These are phyloP conservation scores for Microctonus brassicae DNA, from an alignment of 2,888 invertebrate genomes.

Conservation along the genomic window DNA sequence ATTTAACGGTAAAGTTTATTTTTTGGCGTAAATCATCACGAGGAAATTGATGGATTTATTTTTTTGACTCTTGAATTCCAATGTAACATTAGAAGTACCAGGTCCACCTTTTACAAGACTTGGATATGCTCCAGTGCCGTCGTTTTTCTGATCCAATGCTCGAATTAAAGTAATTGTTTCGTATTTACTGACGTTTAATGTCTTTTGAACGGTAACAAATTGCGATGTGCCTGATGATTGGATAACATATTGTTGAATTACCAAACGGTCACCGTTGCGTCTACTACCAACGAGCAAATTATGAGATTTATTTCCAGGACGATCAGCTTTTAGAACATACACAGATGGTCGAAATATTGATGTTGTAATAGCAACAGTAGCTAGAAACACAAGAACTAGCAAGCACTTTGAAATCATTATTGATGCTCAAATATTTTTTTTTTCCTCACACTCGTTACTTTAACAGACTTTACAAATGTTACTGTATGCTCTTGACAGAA, in stretches of 20 bases:
- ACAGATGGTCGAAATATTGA: not conserved
- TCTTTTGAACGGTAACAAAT: conserved; percentile 49
- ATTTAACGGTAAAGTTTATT: not conserved
- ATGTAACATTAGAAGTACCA: conserved; percentile 54
- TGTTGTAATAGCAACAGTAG: conserved; percentile 10
- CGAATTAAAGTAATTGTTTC: conserved; percentile 61
- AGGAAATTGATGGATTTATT: conserved; percentile 66
- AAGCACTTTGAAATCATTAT: no score
- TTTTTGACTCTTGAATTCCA: conserved; percentile 68
- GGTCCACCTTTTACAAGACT: conserved; percentile 65
- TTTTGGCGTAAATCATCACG: conserved; percentile 37
- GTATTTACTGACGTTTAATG: conserved; percentile 45
- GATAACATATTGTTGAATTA: conserved; percentile 42
- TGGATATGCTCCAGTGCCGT: conserved; percentile 67
- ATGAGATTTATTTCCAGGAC: conserved; percentile 27
- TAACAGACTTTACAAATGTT: not conserved
- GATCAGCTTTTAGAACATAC: not conserved
- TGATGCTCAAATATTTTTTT: no score
- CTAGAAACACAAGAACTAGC: conserved; percentile 14
- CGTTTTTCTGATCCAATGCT: conserved; percentile 63
- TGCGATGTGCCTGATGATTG: conserved; percentile 51
- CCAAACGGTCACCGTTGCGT: conserved; percentile 36
- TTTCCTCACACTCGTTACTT: not conserved
- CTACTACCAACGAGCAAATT: conserved; percentile 40
- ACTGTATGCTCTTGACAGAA: not conserved